A percentile compares a stretch with the other conserved stretches of the same genome.
Conservation (phyloP, 2,797 vertebrate species). For the Lemur catta region DNA sequence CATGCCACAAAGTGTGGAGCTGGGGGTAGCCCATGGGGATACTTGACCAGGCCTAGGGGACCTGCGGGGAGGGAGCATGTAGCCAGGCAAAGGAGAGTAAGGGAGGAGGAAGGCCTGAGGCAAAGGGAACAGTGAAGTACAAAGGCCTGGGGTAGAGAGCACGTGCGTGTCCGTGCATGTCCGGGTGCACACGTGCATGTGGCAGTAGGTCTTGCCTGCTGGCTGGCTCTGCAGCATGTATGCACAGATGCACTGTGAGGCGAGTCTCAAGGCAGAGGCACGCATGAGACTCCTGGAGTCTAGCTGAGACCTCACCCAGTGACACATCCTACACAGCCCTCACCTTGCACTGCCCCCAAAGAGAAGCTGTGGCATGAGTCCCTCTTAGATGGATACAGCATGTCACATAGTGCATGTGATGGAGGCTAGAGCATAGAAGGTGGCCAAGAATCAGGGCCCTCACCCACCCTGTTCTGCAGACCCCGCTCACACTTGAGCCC, state of each 20-base stretch:
- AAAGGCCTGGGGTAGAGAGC: not conserved
- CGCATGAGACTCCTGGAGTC: not conserved
- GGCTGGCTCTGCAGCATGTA: not conserved
- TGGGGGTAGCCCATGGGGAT: not conserved
- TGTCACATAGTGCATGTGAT: not conserved
- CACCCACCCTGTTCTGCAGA: not conserved
- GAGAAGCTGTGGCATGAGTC: not conserved
- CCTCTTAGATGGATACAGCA: not conserved
- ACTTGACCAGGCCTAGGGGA: not conserved
- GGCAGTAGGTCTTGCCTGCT: not conserved
- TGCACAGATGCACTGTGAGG: not conserved
- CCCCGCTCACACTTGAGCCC: not conserved
- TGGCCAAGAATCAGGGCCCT: not conserved
- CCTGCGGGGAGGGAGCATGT: rapidly evolving
- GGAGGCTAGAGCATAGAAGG: not conserved
- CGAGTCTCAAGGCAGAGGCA: not conserved
- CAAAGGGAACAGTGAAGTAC: not conserved
- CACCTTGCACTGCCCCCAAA: not conserved
- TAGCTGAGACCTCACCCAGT: not conserved
- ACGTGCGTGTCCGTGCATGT: rapidly evolving
- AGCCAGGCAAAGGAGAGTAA: not conserved
- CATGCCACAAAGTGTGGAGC: not conserved
- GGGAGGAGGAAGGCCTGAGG: not conserved
- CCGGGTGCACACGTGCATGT: rapidly evolving
- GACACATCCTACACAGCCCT: not conserved